Conservation (phyloP, 2,113 vertebrate species). For the Typhlomys cinereus region DNA sequence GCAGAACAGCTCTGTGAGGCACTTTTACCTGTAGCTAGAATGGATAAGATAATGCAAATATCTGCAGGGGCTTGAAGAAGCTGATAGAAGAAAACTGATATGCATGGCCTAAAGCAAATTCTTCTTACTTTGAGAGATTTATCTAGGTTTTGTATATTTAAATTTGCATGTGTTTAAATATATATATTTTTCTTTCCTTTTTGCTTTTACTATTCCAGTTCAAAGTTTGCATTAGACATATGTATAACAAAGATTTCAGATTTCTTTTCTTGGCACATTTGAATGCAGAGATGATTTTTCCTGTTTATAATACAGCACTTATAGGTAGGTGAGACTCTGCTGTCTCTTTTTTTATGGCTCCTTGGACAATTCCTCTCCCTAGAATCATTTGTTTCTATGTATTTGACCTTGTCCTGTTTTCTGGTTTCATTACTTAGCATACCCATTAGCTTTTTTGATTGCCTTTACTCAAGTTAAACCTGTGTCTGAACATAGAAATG, state of each 20-base stretch:
- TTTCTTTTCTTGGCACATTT: constrained; percentile 28
- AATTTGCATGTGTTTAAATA: background rate
- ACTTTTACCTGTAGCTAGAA: background rate
- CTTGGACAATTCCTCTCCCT: constrained; percentile 32
- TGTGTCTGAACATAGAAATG: background rate
- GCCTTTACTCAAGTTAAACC: constrained; percentile 44
- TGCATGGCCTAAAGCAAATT: background rate
- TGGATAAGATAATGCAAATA: background rate
- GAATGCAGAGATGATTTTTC: constrained; percentile 5
- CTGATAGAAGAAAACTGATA: background rate
- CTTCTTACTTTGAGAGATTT: background rate
- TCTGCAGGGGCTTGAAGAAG: background rate
- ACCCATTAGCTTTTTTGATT: constrained; percentile 37
- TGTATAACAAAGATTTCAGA: background rate
- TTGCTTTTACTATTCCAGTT: background rate
- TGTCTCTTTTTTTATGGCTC: constrained; percentile 42
- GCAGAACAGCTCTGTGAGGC: background rate
- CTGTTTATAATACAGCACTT: background rate
- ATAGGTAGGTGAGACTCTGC: background rate
- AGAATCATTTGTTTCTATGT: constrained; percentile 33
- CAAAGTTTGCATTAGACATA: background rate
- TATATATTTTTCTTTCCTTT: background rate
- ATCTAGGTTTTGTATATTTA: constrained; percentile 22
- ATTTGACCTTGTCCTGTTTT: constrained; percentile 44
- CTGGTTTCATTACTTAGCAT: constrained; percentile 46